phyloP scores from a whole-genome alignment of 2,888 invertebrate genomes.

The Agriopis marginaria region DNA sequence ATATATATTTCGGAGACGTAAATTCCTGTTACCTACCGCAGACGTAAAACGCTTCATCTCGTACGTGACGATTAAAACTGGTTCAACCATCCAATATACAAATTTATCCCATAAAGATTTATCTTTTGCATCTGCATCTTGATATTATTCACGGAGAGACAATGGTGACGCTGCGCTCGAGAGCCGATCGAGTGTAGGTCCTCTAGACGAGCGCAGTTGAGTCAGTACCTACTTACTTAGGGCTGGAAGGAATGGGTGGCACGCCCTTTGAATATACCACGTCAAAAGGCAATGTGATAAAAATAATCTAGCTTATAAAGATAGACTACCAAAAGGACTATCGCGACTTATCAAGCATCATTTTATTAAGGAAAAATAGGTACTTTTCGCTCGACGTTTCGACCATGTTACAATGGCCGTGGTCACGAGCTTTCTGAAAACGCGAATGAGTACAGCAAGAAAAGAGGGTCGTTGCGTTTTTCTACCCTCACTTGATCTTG shows the following conservation, averaged over 20 bases:
- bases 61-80: slow-evolving; percentile 11
- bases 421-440: no score
- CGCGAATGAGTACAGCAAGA: no score
- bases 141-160: slow-evolving; percentile 37
- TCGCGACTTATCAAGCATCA: no score
- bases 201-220: slow-evolving; percentile 74
- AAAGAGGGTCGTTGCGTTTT: no score
- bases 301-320: background rate
- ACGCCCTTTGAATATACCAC: background rate
- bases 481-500: no score
- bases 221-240: slow-evolving; percentile 47
- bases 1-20: background rate
- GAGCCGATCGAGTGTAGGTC: slow-evolving; percentile 73
- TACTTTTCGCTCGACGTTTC: no score
- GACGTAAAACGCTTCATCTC: background rate
- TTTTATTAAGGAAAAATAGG: no score
- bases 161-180: slow-evolving; percentile 49
- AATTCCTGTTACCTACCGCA: background rate
- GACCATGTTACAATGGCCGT: no score
- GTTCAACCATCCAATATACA: slow-evolving; percentile 8
- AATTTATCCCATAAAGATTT: slow-evolving; percentile 28
- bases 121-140: slow-evolving; percentile 28
- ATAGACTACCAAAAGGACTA: background rate
- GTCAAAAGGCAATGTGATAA: slow-evolving; percentile 3
- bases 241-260: slow-evolving; percentile 18